These are phyloP conservation scores for Rhinogobio ventralis DNA, from an alignment of 2,797 vertebrate genomes.

Conservation along the genomic window DNA sequence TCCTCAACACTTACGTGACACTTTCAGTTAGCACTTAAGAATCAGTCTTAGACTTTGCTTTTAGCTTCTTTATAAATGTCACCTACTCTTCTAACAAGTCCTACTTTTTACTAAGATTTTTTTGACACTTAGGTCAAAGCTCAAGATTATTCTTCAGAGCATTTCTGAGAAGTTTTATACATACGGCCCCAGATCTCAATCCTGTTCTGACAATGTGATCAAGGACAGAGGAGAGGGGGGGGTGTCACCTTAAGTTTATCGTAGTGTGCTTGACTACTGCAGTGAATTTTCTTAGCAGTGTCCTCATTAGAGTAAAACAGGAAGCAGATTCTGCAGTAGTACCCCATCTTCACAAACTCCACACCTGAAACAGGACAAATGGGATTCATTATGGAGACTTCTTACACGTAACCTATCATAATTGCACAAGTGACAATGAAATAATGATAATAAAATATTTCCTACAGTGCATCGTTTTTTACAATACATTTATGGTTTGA, in stretches of 20 bases:
- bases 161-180: too few relatives aligned
- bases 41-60: too few relatives aligned
- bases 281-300: slow-evolving; percentile 92
- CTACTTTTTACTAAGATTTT: too few relatives aligned
- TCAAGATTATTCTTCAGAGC: too few relatives aligned
- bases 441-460: background rate
- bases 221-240: background rate
- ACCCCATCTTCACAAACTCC: slow-evolving; percentile 95
- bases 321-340: slow-evolving; percentile 95
- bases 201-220: background rate
- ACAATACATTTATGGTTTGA: background rate
- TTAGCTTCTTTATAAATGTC: too few relatives aligned
- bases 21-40: too few relatives aligned
- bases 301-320: slow-evolving; percentile 97
- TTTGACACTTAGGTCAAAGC: too few relatives aligned
- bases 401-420: background rate
- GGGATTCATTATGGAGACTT: slow-evolving; percentile 45
- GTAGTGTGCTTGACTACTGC: slow-evolving; percentile 93
- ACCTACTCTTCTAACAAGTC: too few relatives aligned
- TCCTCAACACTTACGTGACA: too few relatives aligned
- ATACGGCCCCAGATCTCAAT: background rate
- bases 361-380: slow-evolving; percentile 80
- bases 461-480: background rate
- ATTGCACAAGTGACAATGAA: background rate
- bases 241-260: slow-evolving; percentile 90